Evolutionary conservation across 2,113 vertebrate genomes (phyloP).

Genomic region (Nothoprocta pentlandii): DNA sequence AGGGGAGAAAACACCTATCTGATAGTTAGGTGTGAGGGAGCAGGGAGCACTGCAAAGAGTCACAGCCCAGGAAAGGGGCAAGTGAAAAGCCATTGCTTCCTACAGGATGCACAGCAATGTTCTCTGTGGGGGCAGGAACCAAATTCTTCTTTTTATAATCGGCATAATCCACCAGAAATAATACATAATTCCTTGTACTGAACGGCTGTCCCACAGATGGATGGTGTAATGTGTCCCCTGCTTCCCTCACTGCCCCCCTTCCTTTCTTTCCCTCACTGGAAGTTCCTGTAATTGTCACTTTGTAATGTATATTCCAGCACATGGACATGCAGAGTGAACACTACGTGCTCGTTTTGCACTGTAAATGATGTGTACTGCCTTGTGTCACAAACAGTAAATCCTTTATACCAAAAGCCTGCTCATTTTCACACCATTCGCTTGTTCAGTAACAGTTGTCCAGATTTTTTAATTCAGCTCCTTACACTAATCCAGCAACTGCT

Average conservation of each 20-base stretch:
- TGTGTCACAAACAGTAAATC: constrained; percentile 84
- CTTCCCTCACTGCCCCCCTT: constrained; percentile 10
- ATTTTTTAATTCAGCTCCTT: constrained; percentile 83
- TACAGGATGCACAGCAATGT: constrained; percentile 57
- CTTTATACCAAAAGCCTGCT: constrained; percentile 83
- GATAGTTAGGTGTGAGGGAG: not conserved
- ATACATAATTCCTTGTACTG: constrained; percentile 81
- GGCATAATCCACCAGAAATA: constrained; percentile 85
- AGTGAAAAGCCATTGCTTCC: constrained; percentile 76
- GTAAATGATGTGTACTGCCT: constrained; percentile 78
- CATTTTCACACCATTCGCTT: constrained; percentile 86
- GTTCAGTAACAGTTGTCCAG: constrained; percentile 85
- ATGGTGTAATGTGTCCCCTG: constrained; percentile 76
- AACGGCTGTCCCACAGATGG: constrained; percentile 85
- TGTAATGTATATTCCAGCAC: constrained; percentile 77
- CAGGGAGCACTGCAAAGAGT: not conserved
- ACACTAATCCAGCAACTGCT: constrained; percentile 88
- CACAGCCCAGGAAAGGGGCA: not conserved
- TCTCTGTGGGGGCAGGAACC: constrained; percentile 51
- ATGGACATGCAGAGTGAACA: constrained; percentile 60
- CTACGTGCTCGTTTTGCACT: constrained; percentile 60
- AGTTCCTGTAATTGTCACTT: constrained; percentile 76
- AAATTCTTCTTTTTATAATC: constrained; percentile 81
- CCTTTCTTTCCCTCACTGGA: constrained; percentile 66
- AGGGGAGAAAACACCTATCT: not conserved